Conservation (phyloP, 2,888 invertebrate genomes). For the Lasioglossum calceatum region DNA sequence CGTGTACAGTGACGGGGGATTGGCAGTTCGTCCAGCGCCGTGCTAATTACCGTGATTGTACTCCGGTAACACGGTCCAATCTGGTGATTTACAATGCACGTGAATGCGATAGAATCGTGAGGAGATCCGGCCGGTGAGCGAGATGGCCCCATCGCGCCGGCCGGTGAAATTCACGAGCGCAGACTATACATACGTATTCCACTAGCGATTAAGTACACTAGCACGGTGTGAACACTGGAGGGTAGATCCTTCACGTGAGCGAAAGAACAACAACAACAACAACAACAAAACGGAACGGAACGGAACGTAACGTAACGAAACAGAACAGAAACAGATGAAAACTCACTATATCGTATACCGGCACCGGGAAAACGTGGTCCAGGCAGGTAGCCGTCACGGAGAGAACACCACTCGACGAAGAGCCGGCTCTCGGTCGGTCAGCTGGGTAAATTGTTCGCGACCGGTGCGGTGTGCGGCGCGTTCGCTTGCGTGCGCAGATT, state of each 20-base stretch:
- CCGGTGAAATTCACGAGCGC: slow-evolving; percentile 14
- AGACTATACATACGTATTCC: background rate
- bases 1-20: slow-evolving; percentile 1
- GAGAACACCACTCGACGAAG: slow-evolving; percentile 46
- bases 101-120: background rate
- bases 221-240: slow-evolving; percentile 7
- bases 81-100: background rate
- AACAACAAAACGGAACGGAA: background rate
- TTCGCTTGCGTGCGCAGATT: slow-evolving; percentile 54
- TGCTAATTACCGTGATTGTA: slow-evolving; percentile 6
- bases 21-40: slow-evolving; percentile 10
- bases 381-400: slow-evolving; percentile 50
- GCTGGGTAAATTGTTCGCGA: slow-evolving; percentile 50
- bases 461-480: background rate
- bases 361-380: slow-evolving; percentile 51
- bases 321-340: slow-evolving; percentile 1
- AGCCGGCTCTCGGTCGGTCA: slow-evolving; percentile 51
- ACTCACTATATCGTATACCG: slow-evolving; percentile 52
- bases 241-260: background rate
- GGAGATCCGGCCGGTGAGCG: slow-evolving; percentile 10
- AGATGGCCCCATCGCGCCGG: background rate
- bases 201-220: slow-evolving; percentile 8
- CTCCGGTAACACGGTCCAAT: background rate
- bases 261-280: background rate
- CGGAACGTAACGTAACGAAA: background rate